Percentiles rank a stretch among this genome's conserved stretches.
These are phyloP conservation scores for Erpornis zantholeuca DNA, from an alignment of 2,113 vertebrate species.

Conservation along the genomic window DNA sequence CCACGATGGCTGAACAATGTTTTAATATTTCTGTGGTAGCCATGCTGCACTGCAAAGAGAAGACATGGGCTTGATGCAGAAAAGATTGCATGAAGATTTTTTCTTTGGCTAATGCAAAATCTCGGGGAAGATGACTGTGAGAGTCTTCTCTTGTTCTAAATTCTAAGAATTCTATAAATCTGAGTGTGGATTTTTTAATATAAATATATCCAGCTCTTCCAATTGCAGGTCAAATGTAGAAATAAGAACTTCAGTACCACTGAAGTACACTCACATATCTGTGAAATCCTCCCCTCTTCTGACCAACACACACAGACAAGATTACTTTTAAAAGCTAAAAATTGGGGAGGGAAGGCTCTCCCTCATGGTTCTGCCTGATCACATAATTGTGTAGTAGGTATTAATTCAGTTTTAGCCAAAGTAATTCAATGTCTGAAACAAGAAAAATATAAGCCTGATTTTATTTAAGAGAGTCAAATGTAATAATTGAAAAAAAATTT, in stretches of 20 bases:
- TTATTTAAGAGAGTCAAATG: background rate
- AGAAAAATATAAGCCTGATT: background rate
- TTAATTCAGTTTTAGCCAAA: background rate
- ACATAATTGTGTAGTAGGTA: background rate
- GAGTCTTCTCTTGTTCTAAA: background rate
- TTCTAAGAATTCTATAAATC: background rate
- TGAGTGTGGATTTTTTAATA: background rate
- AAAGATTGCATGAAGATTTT: background rate
- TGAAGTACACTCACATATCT: background rate
- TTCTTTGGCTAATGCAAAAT: background rate
- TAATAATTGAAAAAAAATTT: background rate
- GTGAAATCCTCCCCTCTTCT: background rate
- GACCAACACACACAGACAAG: background rate
- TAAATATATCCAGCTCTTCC: background rate
- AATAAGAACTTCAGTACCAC: background rate
- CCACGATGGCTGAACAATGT: background rate
- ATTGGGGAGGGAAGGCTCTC: background rate
- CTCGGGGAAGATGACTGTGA: background rate
- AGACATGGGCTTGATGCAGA: background rate
- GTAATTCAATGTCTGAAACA: background rate
- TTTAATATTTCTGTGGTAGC: background rate
- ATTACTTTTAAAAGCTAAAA: background rate
- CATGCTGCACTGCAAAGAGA: background rate
- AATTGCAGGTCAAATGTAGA: background rate
- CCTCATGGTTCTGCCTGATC: background rate